phyloP scores from a whole-genome alignment of 2,797 vertebrate species.

The Petrocephalus sullivani region DNA sequence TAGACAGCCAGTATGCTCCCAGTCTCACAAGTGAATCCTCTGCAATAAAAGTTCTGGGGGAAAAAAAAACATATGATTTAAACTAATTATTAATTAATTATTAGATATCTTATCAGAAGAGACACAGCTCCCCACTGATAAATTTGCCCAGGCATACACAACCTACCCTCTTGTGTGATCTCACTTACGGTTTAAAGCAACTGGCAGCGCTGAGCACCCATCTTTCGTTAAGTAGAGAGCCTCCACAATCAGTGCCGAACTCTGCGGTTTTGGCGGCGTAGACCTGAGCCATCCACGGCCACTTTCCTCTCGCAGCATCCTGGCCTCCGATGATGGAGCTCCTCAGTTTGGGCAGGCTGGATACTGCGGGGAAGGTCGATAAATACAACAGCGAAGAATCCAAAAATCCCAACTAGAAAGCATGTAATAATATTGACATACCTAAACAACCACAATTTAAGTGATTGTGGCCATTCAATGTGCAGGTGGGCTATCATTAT shows the following conservation, averaged over 20 bases:
- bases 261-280: background rate
- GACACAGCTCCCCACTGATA: too few relatives aligned
- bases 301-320: background rate
- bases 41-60: background rate
- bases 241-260: background rate
- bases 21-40: background rate
- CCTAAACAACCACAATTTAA: background rate
- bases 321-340: background rate
- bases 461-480: background rate
- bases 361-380: background rate
- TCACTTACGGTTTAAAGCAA: background rate
- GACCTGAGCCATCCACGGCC: conserved; percentile 14
- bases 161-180: background rate
- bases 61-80: background rate
- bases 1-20: background rate
- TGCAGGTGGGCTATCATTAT: background rate
- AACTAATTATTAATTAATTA: background rate
- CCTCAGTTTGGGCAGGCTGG: background rate
- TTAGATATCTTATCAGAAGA: background rate
- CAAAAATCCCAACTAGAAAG: background rate
- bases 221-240: background rate
- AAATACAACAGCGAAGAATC: background rate
- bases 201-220: conserved; percentile 9
- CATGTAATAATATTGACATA: background rate
- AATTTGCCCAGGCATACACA: background rate